Evolutionary conservation across 2,113 vertebrate species (phyloP).

Genomic region (Formicarius rufipectus): DNA sequence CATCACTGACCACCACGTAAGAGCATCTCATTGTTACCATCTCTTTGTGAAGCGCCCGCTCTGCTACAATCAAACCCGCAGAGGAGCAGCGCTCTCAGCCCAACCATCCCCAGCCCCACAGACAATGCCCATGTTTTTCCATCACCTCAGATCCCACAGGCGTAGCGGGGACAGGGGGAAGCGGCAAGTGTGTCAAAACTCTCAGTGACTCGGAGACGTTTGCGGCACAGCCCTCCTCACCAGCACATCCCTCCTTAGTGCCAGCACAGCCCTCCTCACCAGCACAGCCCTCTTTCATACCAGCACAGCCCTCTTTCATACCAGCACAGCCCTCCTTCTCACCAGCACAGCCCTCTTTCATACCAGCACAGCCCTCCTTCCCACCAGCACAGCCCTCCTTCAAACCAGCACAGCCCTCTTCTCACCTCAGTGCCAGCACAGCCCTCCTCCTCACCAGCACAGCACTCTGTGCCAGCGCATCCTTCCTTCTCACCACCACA

Average conservation of each 20-base stretch:
- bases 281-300: too few species aligned
- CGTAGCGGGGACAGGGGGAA: not conserved
- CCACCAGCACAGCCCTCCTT: conserved; percentile 59
- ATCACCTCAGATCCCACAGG: conserved; percentile 3
- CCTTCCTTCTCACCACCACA: too few species aligned
- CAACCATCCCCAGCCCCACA: not conserved
- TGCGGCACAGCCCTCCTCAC: conserved; percentile 58
- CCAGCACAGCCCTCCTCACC: conserved; percentile 56
- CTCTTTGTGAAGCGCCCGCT: not conserved
- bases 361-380: not conserved
- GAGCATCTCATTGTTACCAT: fast-evolving
- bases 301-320: conserved; percentile 59
- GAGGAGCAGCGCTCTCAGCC: not conserved
- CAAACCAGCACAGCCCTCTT: conserved; percentile 20
- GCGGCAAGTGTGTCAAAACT: conserved; percentile 44
- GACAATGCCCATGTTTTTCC: conserved; percentile 53
- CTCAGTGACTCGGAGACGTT: too few species aligned
- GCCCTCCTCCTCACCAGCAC: conserved; percentile 42
- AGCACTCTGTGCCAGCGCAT: conserved; percentile 43
- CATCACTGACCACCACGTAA: not conserved
- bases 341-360: conserved; percentile 60
- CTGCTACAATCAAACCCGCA: not conserved
- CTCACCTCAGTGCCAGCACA: too few species aligned
- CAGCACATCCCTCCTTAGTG: too few species aligned
- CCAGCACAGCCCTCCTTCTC: not conserved